Base-by-base conservation (phyloP, 2,888 invertebrate genomes). In the Diarsia dahlii region DNA sequence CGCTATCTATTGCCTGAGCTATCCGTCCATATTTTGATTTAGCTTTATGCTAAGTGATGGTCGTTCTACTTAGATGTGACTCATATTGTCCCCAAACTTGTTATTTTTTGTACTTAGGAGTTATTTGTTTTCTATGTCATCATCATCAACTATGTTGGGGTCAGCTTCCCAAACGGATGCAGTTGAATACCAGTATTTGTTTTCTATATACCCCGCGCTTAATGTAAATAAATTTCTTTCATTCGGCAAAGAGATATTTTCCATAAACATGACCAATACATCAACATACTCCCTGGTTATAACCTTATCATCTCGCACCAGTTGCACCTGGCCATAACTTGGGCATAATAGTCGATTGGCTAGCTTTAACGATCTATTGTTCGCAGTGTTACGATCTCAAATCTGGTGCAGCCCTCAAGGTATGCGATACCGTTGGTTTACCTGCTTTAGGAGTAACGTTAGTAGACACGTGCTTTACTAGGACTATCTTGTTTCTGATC, bases 301-400 rank as follows among this genome's bases (percentile, higher is more conserved):
- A 73, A 74, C 20, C 60, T 83, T 83, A 85, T 86, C 85, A 83
- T 56, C 52, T 68, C 65, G 78, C 64, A 71, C 71, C 75, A 74
- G 60, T 80, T 78, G 76, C 71, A 66, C 58, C 73, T 77, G 58
- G 69, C 34, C 20, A 74, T 77, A 78, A 83, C 71, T 81, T 73
- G n/a, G 73, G 48, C 45, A 84, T 81, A 74, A 84, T 68, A 68
- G 82, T 67, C 79, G 74, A 77, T 80, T 83, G 74, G 63, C 48
- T 63, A 34, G 23, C 6, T 78, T 86, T 86, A 76, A 87, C 84
- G 87, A 85, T 69, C 66, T 65, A 85, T 86, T 86, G 86, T 86
- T 82, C 60, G 28, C 48, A 45, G 39, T 76, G 66, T 79, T 87
- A 78, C 60, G 69, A 77, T 82, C 79, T 83, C 0, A 48, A 64